Conservation (phyloP, 1,140 invertebrate species). For the Schmidtea mediterranea region DNA sequence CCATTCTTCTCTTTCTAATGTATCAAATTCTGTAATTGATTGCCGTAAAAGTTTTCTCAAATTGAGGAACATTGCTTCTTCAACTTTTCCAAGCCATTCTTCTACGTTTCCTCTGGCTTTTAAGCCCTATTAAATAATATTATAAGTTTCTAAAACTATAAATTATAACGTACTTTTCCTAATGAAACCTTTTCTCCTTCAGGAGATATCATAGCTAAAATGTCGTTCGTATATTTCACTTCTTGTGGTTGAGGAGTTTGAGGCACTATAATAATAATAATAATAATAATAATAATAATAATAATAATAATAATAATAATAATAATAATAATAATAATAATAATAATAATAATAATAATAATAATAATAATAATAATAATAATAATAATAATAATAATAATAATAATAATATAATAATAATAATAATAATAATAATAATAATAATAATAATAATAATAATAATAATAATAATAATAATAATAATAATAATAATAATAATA, state of each 20-base stretch:
- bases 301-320: too few relatives aligned
- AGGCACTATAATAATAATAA: neutral
- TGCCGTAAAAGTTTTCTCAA: slow-evolving; percentile 25
- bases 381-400: too few relatives aligned
- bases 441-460: too few relatives aligned
- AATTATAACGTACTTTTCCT: slow-evolving; percentile 32
- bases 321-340: too few relatives aligned
- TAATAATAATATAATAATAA: too few relatives aligned
- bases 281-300: too few relatives aligned
- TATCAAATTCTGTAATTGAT: slow-evolving; percentile 36
- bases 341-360: too few relatives aligned
- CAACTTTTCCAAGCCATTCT: slow-evolving; percentile 43
- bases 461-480: too few relatives aligned
- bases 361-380: too few relatives aligned
- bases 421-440: too few relatives aligned
- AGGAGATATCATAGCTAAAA: slow-evolving; percentile 54
- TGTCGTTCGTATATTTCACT: slow-evolving; percentile 38
- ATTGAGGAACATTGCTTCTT: slow-evolving; percentile 36
- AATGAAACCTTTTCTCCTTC: slow-evolving; percentile 49
- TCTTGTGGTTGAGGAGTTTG: slow-evolving; percentile 9
- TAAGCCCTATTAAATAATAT: slow-evolving; percentile 33
- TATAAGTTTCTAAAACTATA: neutral
- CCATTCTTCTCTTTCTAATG: slow-evolving; percentile 34
- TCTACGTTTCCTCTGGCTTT: slow-evolving; percentile 60
- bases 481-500: too few relatives aligned